A percentile compares a stretch with the other conserved stretches of the same genome.
phyloP scores from a whole-genome alignment of 2,113 vertebrate species.

The Dicaeum eximium region DNA sequence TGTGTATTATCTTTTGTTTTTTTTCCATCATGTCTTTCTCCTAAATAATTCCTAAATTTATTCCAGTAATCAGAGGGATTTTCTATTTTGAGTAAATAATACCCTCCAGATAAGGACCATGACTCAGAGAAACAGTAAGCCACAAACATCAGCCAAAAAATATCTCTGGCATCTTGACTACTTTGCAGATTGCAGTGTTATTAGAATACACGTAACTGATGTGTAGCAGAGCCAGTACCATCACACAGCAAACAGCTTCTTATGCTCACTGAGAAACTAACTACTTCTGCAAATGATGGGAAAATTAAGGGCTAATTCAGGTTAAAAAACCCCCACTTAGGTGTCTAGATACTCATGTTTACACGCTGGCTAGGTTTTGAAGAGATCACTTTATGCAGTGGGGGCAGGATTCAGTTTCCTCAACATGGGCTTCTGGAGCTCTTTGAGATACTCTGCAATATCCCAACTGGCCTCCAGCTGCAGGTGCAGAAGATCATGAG shows the following conservation, averaged over 20 bases:
- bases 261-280: neutral
- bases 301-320: neutral
- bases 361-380: neutral
- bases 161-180: neutral
- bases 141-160: neutral
- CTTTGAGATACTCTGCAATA: neutral
- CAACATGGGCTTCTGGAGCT: neutral
- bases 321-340: neutral
- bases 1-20: neutral
- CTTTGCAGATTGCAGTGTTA: neutral
- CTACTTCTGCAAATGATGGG: neutral
- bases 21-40: neutral
- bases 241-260: neutral
- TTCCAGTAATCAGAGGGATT: neutral
- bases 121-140: neutral
- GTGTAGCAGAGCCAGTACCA: neutral
- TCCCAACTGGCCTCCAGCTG: neutral
- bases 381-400: neutral
- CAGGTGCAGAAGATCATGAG: neutral
- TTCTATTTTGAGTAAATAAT: conserved; percentile 4
- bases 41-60: neutral
- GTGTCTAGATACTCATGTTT: neutral
- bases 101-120: neutral
- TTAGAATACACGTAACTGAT: neutral
- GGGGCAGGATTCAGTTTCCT: neutral